A percentile compares a stretch with the other conserved stretches of the same genome.
These are phyloP conservation scores for Dromaius novaehollandiae DNA, from an alignment of 2,113 vertebrate genomes.

Conservation along the genomic window DNA sequence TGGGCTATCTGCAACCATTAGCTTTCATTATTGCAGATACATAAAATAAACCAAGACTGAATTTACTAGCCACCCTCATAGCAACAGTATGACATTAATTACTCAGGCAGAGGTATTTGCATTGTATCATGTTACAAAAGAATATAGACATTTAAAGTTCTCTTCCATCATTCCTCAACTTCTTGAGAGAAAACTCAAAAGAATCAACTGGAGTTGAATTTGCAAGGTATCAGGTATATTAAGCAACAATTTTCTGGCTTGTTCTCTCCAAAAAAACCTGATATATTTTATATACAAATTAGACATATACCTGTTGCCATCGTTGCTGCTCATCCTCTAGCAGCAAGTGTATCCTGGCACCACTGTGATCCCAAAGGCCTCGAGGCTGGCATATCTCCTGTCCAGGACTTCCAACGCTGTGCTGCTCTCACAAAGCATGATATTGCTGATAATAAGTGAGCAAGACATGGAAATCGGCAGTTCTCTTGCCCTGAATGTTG, in stretches of 20 bases:
- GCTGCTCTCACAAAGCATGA: not conserved
- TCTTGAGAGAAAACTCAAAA: not conserved
- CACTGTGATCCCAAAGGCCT: not conserved
- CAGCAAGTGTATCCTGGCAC: not conserved
- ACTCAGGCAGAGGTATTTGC: not conserved
- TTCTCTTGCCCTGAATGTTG: not conserved
- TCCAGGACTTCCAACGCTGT: not conserved
- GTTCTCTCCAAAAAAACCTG: not conserved
- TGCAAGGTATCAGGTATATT: not conserved
- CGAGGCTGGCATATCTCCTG: not conserved
- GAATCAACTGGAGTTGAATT: not conserved
- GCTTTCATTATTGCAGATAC: not conserved
- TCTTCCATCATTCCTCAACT: not conserved
- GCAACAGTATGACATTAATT: not conserved
- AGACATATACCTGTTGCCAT: not conserved
- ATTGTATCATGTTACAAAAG: not conserved
- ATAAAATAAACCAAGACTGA: not conserved
- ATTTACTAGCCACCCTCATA: not conserved
- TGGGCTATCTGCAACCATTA: not conserved
- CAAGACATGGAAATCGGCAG: not conserved
- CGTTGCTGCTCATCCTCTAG: not conserved
- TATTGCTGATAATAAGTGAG: not conserved
- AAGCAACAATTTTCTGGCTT: not conserved
- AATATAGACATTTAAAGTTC: not conserved
- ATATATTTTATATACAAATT: not conserved